A percentile compares a stretch with the other conserved stretches of the same genome.
These are phyloP conservation scores for Stenotaenia linearis DNA, from an alignment of 2,888 invertebrate genomes.

Conservation along the genomic window DNA sequence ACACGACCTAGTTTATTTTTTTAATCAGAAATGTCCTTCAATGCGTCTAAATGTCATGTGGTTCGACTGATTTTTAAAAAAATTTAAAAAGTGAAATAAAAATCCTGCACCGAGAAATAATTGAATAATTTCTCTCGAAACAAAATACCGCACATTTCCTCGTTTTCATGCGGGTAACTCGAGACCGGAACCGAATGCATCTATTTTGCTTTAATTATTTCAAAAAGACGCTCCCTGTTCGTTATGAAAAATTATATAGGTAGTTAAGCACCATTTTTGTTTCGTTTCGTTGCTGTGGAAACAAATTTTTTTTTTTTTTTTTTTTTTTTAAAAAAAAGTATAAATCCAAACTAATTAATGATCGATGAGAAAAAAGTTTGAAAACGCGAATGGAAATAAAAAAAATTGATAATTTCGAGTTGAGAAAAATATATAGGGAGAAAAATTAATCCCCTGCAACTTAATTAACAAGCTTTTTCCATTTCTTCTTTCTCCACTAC, in stretches of 20 bases:
- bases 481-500: background rate
- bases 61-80: background rate
- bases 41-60: background rate
- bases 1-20: constrained; percentile 13
- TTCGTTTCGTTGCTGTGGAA: background rate
- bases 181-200: background rate
- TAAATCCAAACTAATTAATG: background rate
- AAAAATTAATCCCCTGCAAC: background rate
- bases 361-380: background rate
- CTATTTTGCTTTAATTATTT: background rate
- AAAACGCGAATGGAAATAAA: background rate
- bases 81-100: no score
- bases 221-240: background rate
- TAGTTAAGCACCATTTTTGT: background rate
- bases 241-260: background rate
- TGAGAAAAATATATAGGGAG: background rate
- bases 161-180: background rate
- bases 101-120: background rate
- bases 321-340: no score
- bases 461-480: background rate
- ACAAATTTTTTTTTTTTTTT: no score
- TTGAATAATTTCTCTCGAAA: background rate
- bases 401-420: background rate
- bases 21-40: background rate
- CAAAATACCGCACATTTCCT: no score